Conservation (phyloP, 30 jellyfish, hydroid and myxozoan genomes). For the Aurelia coerulea region DNA sequence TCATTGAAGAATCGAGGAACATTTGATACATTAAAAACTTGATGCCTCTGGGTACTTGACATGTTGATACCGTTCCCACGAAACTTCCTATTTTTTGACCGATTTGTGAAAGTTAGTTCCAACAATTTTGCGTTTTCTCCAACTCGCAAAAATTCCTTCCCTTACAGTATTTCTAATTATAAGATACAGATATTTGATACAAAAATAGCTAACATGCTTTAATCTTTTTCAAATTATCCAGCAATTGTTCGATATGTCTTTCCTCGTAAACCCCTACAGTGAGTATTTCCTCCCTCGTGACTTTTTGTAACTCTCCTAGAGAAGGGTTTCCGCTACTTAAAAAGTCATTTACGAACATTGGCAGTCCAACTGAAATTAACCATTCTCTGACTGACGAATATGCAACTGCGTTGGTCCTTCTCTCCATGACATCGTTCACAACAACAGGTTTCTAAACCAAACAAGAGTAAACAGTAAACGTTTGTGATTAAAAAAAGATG, state of each 20-base stretch:
- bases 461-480: no score
- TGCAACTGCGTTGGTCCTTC: neutral
- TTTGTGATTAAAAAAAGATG: no score
- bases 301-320: constrained; percentile 35
- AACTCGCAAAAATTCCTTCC: no score
- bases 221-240: constrained; percentile 19
- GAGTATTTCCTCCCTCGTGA: constrained; percentile 63
- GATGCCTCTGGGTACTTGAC: no score
- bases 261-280: constrained; percentile 75
- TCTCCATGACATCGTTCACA: constrained; percentile 5
- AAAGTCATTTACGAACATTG: constrained; percentile 81
- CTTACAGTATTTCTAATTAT: neutral
- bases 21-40: no score
- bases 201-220: constrained; percentile 24
- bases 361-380: constrained; percentile 84
- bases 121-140: no score
- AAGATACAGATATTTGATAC: constrained; percentile 9
- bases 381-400: constrained; percentile 50
- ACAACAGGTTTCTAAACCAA: constrained; percentile 23
- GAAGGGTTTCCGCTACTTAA: constrained; percentile 55
- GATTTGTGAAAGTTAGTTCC: no score
- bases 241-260: constrained; percentile 72
- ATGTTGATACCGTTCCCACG: no score
- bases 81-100: no score
- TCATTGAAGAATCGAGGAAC: no score